phyloP scores from a whole-genome alignment of 2,113 vertebrate species.

The Lethenteron camtschaticum region DNA sequence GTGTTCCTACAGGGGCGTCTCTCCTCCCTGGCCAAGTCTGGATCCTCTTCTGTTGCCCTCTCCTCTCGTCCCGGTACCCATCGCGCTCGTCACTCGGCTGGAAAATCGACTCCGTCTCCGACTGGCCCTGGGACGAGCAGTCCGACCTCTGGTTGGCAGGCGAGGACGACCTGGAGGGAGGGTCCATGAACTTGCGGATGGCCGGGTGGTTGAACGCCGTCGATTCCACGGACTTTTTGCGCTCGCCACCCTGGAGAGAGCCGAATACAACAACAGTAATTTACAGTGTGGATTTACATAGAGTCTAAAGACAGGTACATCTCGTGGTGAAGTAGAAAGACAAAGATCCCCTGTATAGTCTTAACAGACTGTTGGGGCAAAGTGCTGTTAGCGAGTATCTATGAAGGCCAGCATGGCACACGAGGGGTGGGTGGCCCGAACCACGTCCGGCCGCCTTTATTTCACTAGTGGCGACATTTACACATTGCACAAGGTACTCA shows the following conservation, averaged over 20 bases:
- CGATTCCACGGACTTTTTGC: constrained; percentile 38
- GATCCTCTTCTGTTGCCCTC: constrained; percentile 15
- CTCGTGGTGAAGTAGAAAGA: too few species aligned
- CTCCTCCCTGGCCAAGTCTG: constrained; percentile 29
- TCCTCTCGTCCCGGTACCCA: constrained; percentile 36
- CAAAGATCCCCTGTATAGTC: too few species aligned
- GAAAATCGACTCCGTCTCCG: constrained; percentile 69
- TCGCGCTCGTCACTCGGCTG: constrained; percentile 38
- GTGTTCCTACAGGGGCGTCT: constrained; percentile 27
- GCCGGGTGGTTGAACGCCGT: constrained; percentile 80
- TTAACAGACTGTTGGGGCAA: too few species aligned
- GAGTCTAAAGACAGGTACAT: too few species aligned
- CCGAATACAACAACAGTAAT: too few species aligned
- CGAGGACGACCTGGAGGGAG: constrained; percentile 71
- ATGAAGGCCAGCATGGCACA: too few species aligned
- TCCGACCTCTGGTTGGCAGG: constrained; percentile 86
- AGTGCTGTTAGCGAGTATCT: too few species aligned
- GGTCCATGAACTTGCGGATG: constrained; percentile 76
- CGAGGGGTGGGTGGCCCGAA: too few species aligned
- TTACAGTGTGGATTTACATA: too few species aligned
- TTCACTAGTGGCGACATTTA: too few species aligned
- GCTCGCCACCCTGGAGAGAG: constrained; percentile 17
- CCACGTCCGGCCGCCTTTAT: too few species aligned
- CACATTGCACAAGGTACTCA: too few species aligned
- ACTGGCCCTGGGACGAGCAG: constrained; percentile 58